These are phyloP conservation scores for Forbesichthys papilliferus DNA, from an alignment of 2,113 vertebrate species.

Conservation along the genomic window DNA sequence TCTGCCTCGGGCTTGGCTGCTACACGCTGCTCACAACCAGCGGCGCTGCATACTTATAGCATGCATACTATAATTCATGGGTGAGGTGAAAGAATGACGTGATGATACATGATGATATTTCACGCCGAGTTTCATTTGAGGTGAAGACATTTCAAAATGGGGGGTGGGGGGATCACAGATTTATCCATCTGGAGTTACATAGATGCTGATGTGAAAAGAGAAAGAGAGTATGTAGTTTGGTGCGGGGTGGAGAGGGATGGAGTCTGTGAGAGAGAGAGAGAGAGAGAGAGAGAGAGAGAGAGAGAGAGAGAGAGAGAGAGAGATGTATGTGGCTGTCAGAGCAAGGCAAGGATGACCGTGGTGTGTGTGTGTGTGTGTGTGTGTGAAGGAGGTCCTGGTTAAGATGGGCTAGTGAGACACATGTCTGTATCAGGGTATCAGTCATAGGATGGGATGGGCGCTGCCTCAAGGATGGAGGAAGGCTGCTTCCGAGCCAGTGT, in stretches of 20 bases:
- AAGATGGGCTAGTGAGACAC: conserved; percentile 34
- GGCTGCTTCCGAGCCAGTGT: conserved; percentile 10
- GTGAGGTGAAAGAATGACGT: conserved; percentile 2
- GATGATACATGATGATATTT: conserved; percentile 1
- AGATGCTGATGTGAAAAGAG: conserved; percentile 38
- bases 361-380: conserved; percentile 39
- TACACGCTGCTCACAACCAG: conserved; percentile 14
- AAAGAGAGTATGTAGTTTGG: conserved; percentile 42
- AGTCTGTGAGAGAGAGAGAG: not conserved
- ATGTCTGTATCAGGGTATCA: conserved; percentile 45
- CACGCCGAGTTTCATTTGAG: conserved; percentile 9
- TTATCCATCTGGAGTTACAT: conserved; percentile 17
- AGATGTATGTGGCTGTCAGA: conserved; percentile 34
- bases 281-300: conserved; percentile 27
- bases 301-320: conserved; percentile 36
- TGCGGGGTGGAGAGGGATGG: conserved; percentile 44
- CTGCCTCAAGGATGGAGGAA: conserved; percentile 48
- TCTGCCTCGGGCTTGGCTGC: conserved; percentile 19
- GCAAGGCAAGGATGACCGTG: conserved; percentile 40
- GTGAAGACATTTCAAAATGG: conserved; percentile 14
- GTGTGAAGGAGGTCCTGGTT: conserved; percentile 10
- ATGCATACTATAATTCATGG: not conserved
- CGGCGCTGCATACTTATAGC: not conserved
- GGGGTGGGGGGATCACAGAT: conserved; percentile 32
- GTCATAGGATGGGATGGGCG: conserved; percentile 50